Evolutionary conservation across 2,797 vertebrate species (phyloP), one percentile per base, ranked within the genome.

Genomic region (Cyclopterus lumpus): DNA sequence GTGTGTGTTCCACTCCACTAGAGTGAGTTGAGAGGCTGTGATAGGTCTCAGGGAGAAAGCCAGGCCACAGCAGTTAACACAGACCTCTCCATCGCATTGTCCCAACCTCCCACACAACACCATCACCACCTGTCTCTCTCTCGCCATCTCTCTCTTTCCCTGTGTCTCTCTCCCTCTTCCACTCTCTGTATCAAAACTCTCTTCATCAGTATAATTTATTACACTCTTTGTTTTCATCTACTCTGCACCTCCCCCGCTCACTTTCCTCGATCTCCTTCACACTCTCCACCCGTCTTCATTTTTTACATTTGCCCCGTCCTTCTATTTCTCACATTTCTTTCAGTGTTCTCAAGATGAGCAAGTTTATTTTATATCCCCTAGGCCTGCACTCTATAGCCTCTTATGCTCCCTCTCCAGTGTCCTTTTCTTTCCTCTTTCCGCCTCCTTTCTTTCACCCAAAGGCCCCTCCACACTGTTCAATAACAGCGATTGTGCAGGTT

Each of bases 11-110:
- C 59, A 81, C 71, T 83, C 74, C 59, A 81, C 71, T 71, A 79
- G 72, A 84, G 75, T 87, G 86, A 81, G 74, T 73, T 89, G 85
- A 89, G 88, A 85, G 76, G 83, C 79, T 88, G 88, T 86, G 88
- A 92, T 85, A 85, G 90, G 91, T 91, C 87, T 88, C 59, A 71
- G 83, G 77, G 87, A 91, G 88, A 82, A 80, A 88, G 77, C 80
- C 80, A 86, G 89, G 85, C 80, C 83, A 74, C 71, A 77, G 79
- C 86, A 80, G 87, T 93, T 92, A 92, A 91, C 90, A 89, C 75
- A 89, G 90, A 91, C 89, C 88, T 86, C 77, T 80, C 78, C 63
- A 62, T 78, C 22, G 63, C 64, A 77, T 68, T 86, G 79, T 77
- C 77, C 82, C 54, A 68, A 79, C 75, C 87, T 80, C 87, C 82